A percentile compares a stretch with the other conserved stretches of the same genome.
These are phyloP conservation scores for Drosophila ohnishii DNA, from an alignment of 1,140 invertebrate species.

Conservation along the genomic window DNA sequence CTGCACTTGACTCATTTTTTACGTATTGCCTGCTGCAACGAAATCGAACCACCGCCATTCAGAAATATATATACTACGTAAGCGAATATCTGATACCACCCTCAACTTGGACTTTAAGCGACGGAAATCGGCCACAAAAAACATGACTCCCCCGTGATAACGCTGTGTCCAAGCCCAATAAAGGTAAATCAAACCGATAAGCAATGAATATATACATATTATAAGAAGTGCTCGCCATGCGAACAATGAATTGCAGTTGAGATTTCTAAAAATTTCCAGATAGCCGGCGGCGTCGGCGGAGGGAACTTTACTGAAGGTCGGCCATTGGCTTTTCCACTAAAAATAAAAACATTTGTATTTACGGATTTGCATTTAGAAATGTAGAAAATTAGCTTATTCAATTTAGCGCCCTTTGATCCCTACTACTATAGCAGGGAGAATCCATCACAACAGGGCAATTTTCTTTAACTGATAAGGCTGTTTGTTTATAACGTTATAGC, in stretches of 20 bases:
- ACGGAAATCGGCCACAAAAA: slow-evolving; percentile 37
- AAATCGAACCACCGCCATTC: slow-evolving; percentile 27
- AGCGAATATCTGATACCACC: slow-evolving; percentile 44
- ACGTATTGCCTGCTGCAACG: slow-evolving; percentile 25
- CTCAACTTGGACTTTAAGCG: slow-evolving; percentile 47
- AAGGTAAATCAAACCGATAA: slow-evolving; percentile 49
- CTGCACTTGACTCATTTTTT: slow-evolving; percentile 48
- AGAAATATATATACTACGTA: slow-evolving; percentile 34
- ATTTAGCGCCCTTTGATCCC: neutral
- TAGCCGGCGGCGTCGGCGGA: slow-evolving; percentile 4
- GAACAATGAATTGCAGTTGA: slow-evolving; percentile 44
- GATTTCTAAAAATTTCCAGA: slow-evolving; percentile 40
- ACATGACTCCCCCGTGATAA: slow-evolving; percentile 48
- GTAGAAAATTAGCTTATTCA: slow-evolving; percentile 12
- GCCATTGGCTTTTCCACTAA: slow-evolving; percentile 38
- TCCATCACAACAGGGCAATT: slow-evolving; percentile 26
- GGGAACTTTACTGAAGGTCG: slow-evolving; percentile 33
- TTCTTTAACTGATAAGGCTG: slow-evolving; percentile 14
- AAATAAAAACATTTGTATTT: slow-evolving; percentile 29
- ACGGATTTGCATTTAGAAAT: slow-evolving; percentile 16
- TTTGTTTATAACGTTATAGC: slow-evolving; percentile 1
- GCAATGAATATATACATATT: slow-evolving; percentile 33
- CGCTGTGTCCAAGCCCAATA: slow-evolving; percentile 14
- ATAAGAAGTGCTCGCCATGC: slow-evolving; percentile 8
- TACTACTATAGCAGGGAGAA: slow-evolving; percentile 15